A percentile compares a stretch with the other conserved stretches of the same genome.
Evolutionary conservation across 2,888 invertebrate genomes (phyloP).

Genomic region (Lutraria lutraria): DNA sequence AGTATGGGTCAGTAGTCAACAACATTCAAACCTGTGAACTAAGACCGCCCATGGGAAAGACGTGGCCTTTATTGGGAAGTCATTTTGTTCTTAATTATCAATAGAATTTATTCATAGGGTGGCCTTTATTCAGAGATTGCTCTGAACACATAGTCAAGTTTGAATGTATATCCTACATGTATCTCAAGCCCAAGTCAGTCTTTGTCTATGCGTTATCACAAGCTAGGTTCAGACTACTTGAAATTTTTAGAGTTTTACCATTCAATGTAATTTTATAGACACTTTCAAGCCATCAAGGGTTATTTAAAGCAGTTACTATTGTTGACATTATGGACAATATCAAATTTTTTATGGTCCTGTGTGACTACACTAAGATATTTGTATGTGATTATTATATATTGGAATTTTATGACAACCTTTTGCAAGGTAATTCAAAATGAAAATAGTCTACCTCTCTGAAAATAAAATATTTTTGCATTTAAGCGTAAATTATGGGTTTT

Average conservation of each 20-base stretch:
- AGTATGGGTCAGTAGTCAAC: too few relatives aligned
- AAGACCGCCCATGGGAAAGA: too few relatives aligned
- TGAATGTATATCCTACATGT: too few relatives aligned
- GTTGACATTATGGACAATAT: constrained; percentile 6
- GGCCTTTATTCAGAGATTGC: too few relatives aligned
- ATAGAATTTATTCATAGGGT: too few relatives aligned
- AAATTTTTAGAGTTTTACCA: constrained; percentile 8
- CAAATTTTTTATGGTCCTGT: constrained; percentile 30
- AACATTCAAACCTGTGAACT: too few relatives aligned
- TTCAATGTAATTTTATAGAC: constrained; percentile 16
- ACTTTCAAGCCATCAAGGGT: constrained; percentile 14
- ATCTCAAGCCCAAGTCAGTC: too few relatives aligned
- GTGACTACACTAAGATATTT: constrained; percentile 45
- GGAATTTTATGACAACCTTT: constrained; percentile 39
- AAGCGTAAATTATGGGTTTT: constrained; percentile 62
- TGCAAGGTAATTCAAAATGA: constrained; percentile 49
- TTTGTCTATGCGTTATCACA: too few relatives aligned
- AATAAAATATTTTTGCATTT: constrained; percentile 59
- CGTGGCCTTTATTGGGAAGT: too few relatives aligned
- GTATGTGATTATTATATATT: constrained; percentile 54
- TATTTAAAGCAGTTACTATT: constrained; percentile 13
- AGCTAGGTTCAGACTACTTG: neutral
- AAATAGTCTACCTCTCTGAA: constrained; percentile 47
- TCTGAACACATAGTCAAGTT: too few relatives aligned
- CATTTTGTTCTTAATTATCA: too few relatives aligned